Conservation (phyloP, 1,140 invertebrate genomes). For the Brachionus sp. region DNA sequence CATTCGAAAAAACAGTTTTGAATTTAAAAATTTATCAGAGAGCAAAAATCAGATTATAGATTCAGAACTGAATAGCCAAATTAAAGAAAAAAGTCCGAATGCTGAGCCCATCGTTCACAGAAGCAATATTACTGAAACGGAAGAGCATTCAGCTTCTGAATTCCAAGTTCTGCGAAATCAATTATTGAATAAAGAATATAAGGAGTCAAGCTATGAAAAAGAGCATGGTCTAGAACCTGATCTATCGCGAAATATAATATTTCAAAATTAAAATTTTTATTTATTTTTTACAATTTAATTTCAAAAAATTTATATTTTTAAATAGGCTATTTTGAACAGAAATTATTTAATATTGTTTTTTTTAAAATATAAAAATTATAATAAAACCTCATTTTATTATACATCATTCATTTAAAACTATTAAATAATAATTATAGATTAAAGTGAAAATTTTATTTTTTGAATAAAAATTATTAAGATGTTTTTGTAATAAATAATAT, state of each 20-base stretch:
- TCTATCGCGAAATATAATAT: not conserved
- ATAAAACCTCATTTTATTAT: not conserved
- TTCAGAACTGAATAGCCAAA: not conserved
- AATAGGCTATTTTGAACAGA: not conserved
- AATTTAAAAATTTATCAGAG: not conserved
- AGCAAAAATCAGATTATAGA: not conserved
- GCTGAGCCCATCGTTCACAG: not conserved
- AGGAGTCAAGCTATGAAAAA: not conserved
- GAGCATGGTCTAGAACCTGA: not conserved
- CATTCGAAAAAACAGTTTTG: not conserved
- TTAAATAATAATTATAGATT: not conserved
- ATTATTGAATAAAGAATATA: not conserved
- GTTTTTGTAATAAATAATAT: not conserved
- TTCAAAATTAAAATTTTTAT: not conserved
- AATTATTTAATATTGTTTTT: not conserved
- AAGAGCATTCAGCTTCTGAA: not conserved
- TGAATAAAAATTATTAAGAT: not conserved
- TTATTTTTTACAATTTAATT: not conserved
- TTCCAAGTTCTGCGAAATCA: conserved; percentile 15
- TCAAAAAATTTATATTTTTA: not conserved
- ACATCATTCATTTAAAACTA: not conserved
- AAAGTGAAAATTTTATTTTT: not conserved
- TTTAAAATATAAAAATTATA: not conserved
- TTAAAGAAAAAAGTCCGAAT: not conserved
- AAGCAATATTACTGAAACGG: not conserved